Percentiles rank a stretch among this genome's conserved stretches.
These are phyloP conservation scores for Sphaerophoria rueppellii DNA, from an alignment of 2,888 invertebrate species.

Conservation along the genomic window DNA sequence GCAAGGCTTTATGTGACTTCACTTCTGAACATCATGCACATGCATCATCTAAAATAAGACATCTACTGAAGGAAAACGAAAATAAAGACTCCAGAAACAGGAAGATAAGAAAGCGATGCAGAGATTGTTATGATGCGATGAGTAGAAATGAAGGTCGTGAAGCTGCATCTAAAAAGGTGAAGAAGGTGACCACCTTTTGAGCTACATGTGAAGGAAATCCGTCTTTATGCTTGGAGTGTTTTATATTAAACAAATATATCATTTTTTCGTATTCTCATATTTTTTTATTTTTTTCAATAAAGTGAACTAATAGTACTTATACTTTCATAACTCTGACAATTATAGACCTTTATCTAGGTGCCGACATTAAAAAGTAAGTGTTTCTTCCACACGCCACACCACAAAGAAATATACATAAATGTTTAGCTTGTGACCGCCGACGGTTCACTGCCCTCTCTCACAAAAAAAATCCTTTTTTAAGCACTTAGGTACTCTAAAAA, in stretches of 20 bases:
- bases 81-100: neutral
- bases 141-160: neutral
- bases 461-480: no score
- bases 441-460: neutral
- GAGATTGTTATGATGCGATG: neutral
- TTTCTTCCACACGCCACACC: slow-evolving; percentile 20
- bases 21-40: neutral
- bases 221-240: neutral
- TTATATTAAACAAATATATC: neutral
- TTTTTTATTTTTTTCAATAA: no score
- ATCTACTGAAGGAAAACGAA: neutral
- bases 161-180: neutral
- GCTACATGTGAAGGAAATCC: neutral
- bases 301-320: neutral
- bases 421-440: slow-evolving; percentile 23
- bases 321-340: no score
- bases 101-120: slow-evolving; percentile 1
- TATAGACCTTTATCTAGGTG: slow-evolving; percentile 5
- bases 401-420: slow-evolving; percentile 15
- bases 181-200: neutral
- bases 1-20: neutral
- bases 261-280: no score
- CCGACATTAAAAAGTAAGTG: slow-evolving; percentile 14
- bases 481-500: no score
- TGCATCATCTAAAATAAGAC: neutral